Evolutionary conservation across 2,888 invertebrate genomes (phyloP), one percentile per base, ranked within the genome.

Genomic region (Drosophila mimica): DNA sequence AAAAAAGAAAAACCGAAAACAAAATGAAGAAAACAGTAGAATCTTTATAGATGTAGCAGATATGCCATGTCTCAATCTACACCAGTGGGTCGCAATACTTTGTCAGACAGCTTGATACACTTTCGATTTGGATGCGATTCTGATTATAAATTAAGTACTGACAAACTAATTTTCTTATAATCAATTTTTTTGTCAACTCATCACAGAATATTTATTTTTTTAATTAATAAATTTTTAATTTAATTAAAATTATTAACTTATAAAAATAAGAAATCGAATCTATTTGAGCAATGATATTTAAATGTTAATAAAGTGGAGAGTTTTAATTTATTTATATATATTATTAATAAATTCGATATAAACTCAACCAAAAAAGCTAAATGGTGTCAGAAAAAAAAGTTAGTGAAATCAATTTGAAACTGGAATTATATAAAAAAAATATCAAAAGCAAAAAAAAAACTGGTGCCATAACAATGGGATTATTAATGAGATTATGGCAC

Each of bases 21-120:
- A 61, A 51, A 31, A 38, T 38, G 43, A 34, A 61, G 43, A 66
- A 31, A 68, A 69, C 51, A 63, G 61, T 68, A 61, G 65, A 59
- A 68, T 68, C 77, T 68, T 74, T 77, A 82, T 82, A 89, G 76
- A 79, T 74, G 53, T 69, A 43, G 58, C 58, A 61, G 64, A 66
- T 78, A 72, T 72, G 34, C 31, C 36, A 28, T 20, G 38, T 36
- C 31, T 33, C 36, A 59, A 52, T 20, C 34, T n/a, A 38, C 0
- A 0, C 7, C 6, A 52, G 46, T 2, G 15, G 30, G 28, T 71
- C 28, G 6, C 38, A 46, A 3, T 0, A 33, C 59, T 78, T 6
- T 5, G 0, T 4, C 13, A n/a, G 13, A 1, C 3, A 40, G 13
- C 5, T 60, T 48, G 66, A 11, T 20, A 53, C 9, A 33, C 25